Evolutionary conservation across 2,797 vertebrate genomes (phyloP), one percentile per base, ranked within the genome.

Genomic region (Chelon auratus): DNA sequence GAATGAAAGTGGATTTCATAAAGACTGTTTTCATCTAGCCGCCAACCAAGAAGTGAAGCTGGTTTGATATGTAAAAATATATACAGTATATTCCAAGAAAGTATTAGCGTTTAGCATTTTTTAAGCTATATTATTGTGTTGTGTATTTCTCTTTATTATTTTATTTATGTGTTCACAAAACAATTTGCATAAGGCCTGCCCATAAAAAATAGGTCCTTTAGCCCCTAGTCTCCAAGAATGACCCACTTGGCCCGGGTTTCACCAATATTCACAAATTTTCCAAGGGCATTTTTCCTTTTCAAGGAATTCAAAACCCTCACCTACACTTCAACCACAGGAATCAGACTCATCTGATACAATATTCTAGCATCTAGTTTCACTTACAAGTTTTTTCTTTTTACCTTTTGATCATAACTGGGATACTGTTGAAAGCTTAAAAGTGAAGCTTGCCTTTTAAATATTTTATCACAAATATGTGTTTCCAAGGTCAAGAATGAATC

Each of bases 1-100:
- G 22, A 64, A 70, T 4, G n/a, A 62, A 54, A 59, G 40, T 12
- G 15, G 47, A 55, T 70, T 77, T 50, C 11, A 71, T 51, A 61
- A 15, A 55, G 60, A 67, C 62, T 51, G 62, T 71, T 73, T 62
- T 3, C 5, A 33, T 33, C 7, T 33, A 33, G 30, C 30, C 30
- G 30, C 7, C 6, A 33, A 8, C 5, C 6, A 7, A 6, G 30
- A 33, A 8, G 30, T 33, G 5, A 33, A 33, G 8, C 5, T 33
- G 7, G 30, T 33, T 33, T 33, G 30, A 33, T 33, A 33, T 33
- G 30, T 33, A 33, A 33, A 6, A 8, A 33, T 1, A 6, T 33
- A 33, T 33, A 26, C 2, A 26, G 2, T 33, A 30, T 30, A 4
- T 30, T 30, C 6, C 30, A 5, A 33, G 30, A 33, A 33, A 33